Evolutionary conservation across 2,888 invertebrate species (phyloP).

Genomic region (Mythimna pallens): DNA sequence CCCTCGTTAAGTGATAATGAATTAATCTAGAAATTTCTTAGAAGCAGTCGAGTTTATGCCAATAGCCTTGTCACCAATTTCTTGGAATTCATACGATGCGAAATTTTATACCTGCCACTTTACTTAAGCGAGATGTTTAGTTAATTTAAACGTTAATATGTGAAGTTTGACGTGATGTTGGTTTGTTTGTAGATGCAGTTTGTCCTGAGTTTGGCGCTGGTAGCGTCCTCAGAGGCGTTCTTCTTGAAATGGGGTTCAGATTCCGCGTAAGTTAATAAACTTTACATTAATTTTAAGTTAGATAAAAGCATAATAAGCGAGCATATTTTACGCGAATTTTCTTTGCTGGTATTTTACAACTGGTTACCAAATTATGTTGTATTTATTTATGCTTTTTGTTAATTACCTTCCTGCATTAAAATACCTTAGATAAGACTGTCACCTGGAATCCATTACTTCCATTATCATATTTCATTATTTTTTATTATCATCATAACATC

Average conservation of each 20-base stretch:
- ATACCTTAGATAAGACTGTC: not conserved
- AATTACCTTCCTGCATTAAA: not conserved
- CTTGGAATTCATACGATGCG: no score
- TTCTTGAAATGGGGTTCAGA: conserved; percentile 90
- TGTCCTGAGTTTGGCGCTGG: conserved; percentile 78
- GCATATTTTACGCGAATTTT: conserved; percentile 17
- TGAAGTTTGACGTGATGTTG: conserved; percentile 46
- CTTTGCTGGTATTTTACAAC: not conserved
- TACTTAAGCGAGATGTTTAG: not conserved
- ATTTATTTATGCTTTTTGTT: not conserved
- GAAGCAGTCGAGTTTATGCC: not conserved
- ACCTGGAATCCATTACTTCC: not conserved
- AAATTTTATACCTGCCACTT: no score
- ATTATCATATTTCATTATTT: not conserved
- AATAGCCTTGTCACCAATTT: not conserved
- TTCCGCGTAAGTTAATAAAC: conserved; percentile 82
- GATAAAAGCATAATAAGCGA: conserved; percentile 21
- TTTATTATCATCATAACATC: no score
- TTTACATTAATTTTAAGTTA: not conserved
- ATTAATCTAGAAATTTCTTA: not conserved
- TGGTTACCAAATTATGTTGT: not conserved
- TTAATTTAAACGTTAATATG: not conserved
- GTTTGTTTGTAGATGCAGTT: conserved; percentile 85
- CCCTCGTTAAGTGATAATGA: not conserved
- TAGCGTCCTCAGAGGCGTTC: conserved; percentile 87